Conservation (phyloP, 2,888 invertebrate species). For the Acronicta aceris region DNA sequence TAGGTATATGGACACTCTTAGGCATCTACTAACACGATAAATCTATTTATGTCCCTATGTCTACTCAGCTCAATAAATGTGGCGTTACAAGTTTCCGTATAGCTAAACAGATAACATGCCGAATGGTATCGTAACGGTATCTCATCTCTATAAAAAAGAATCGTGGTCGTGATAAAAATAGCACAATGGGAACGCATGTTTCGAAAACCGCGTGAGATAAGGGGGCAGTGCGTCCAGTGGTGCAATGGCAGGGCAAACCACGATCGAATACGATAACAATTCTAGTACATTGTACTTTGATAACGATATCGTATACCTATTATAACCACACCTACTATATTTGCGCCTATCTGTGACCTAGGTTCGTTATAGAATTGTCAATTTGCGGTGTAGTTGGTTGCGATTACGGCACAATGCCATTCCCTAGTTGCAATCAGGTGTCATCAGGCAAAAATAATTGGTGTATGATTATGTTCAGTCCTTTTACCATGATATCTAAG, state of each 20-base stretch:
- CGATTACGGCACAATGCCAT: slow-evolving; percentile 9
- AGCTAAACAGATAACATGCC: slow-evolving; percentile 30
- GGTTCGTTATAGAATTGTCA: slow-evolving; percentile 16
- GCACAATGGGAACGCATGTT: slow-evolving; percentile 62
- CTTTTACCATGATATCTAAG: no score
- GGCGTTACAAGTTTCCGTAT: slow-evolving; percentile 46
- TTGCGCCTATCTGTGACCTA: slow-evolving; percentile 37
- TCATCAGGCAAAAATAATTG: background rate
- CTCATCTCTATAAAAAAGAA: slow-evolving; percentile 42
- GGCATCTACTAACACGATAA: background rate
- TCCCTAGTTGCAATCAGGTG: background rate
- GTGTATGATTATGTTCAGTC: background rate
- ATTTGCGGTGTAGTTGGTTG: slow-evolving; percentile 35
- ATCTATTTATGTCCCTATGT: slow-evolving; percentile 9
- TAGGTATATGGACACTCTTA: background rate
- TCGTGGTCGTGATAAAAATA: slow-evolving; percentile 64
- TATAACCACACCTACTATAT: slow-evolving; percentile 6
- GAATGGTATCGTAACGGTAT: slow-evolving; percentile 47
- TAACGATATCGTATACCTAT: slow-evolving; percentile 33
- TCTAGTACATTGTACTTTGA: slow-evolving; percentile 42
- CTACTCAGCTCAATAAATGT: slow-evolving; percentile 30
- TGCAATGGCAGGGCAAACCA: slow-evolving; percentile 55
- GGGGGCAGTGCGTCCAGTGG: slow-evolving; percentile 17
- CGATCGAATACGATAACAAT: slow-evolving; percentile 61
- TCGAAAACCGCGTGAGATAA: slow-evolving; percentile 63